Evolutionary conservation across 2,888 invertebrate species (phyloP).

Genomic region (Lithosia quadra): DNA sequence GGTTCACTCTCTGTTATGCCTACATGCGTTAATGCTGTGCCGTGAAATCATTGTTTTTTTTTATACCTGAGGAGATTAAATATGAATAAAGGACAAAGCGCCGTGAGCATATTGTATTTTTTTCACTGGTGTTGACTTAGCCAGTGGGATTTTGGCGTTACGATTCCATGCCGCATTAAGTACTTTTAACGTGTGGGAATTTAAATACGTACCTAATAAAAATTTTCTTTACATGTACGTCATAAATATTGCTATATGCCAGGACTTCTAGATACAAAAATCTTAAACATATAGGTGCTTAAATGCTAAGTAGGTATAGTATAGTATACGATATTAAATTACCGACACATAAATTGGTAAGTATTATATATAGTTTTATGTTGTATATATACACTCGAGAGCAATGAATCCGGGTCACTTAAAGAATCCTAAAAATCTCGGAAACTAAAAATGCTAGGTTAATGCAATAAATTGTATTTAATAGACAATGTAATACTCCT

Average conservation of each 20-base stretch:
- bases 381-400: too few species aligned
- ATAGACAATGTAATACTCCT: too few species aligned
- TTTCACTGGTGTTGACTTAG: conserved; percentile 73
- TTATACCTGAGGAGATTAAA: conserved; percentile 83
- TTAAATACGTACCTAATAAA: conserved; percentile 49
- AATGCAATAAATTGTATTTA: too few species aligned
- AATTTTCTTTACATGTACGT: conserved; percentile 26
- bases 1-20: conserved; percentile 82
- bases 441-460: too few species aligned
- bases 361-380: too few species aligned
- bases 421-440: too few species aligned
- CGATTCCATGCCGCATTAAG: conserved; percentile 66
- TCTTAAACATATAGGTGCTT: not conserved
- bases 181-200: conserved; percentile 67
- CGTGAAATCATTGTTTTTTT: conserved; percentile 86
- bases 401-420: too few species aligned
- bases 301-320: too few species aligned
- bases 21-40: conserved; percentile 86
- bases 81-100: conserved; percentile 84
- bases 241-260: not conserved
- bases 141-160: conserved; percentile 75
- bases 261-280: not conserved
- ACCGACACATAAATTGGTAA: too few species aligned
- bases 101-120: conserved; percentile 76
- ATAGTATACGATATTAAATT: too few species aligned